Evolutionary conservation across 2,888 invertebrate genomes (phyloP).

Genomic region (Caenorhabditis uteleia): DNA sequence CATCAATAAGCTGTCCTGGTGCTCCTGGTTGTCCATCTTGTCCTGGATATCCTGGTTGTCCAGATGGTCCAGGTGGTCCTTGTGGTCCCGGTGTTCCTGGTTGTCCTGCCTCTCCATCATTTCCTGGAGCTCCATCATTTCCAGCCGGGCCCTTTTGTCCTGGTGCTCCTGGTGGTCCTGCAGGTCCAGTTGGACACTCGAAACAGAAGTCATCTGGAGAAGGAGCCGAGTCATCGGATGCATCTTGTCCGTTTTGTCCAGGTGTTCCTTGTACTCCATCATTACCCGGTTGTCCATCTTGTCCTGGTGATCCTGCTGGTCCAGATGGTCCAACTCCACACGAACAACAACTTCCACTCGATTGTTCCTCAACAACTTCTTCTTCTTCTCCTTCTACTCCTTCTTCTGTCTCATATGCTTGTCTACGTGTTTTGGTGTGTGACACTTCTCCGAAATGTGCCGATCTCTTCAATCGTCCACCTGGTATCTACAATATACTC

Average conservation of each 20-base stretch:
- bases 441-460: too few relatives aligned
- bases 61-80: too few relatives aligned
- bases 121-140: conserved; percentile 27
- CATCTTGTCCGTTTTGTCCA: conserved; percentile 34
- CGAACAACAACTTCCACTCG: background rate
- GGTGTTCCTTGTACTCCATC: conserved; percentile 49
- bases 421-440: too few relatives aligned
- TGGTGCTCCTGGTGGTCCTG: conserved; percentile 40
- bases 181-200: conserved; percentile 40
- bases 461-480: too few relatives aligned
- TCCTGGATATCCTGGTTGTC: too few relatives aligned
- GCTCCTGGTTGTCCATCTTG: too few relatives aligned
- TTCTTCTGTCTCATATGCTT: too few relatives aligned
- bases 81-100: too few relatives aligned
- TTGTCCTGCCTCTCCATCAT: too few relatives aligned
- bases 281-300: conserved; percentile 36
- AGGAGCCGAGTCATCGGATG: conserved; percentile 24
- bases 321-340: conserved; percentile 17
- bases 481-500: too few relatives aligned
- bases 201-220: conserved; percentile 38
- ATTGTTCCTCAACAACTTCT: background rate
- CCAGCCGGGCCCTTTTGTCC: conserved; percentile 40
- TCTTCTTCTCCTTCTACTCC: too few relatives aligned
- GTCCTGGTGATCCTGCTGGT: conserved; percentile 39
- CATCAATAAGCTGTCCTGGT: conserved; percentile 24